Evolutionary conservation across 2,888 invertebrate genomes (phyloP), one percentile per base, ranked within the genome.

Genomic region (Syrphus vitripennis): DNA sequence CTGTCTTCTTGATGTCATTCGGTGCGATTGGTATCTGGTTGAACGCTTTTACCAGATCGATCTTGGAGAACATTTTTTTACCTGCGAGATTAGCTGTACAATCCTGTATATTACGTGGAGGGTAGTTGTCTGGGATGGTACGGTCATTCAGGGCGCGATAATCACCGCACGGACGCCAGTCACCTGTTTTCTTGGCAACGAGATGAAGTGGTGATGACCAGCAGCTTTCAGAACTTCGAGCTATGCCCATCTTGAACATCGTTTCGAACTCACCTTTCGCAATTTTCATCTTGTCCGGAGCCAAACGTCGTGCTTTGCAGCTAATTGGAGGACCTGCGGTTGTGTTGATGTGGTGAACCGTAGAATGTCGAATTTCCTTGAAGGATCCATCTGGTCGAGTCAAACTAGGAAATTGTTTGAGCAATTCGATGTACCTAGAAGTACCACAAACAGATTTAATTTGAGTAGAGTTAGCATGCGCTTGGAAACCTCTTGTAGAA

Each of bases 121-220:
- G 91, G 53, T 91, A 91, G 3, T 89, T 69, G 87, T 92, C 91
- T 0, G 90, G 90, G 2, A 89, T 71, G 0, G 91, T 92, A 1
- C 59, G 50, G 0, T 86, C 83, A 57, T 91, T 91, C 1, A 91
- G 84, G 0, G 55, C 61, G 0, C 91, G 80, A 63, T 90, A 91
- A 42, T 91, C 90, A 0, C 90, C 37, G 37, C 4, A 4, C 14
- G 14, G 37, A 4, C 2, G 37, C 14, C 37, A 1, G 14, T 37
- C 37, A 2, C n/a, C 50, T 69, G 19, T n/a, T 26, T 5, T 26
- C 26, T 26, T 26, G 26, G 26, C 3, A 5, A 26, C 26, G 26
- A 26, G 26, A 5, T 26, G 26, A 5, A 26, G 26, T 26, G 26
- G 26, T 4, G 26, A 26, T 26, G 26, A 26, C 26, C 26, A 26